A percentile compares a stretch with the other conserved stretches of the same genome.
Conservation (phyloP, 2,888 invertebrate genomes). For the Toxonevra muliebris region DNA sequence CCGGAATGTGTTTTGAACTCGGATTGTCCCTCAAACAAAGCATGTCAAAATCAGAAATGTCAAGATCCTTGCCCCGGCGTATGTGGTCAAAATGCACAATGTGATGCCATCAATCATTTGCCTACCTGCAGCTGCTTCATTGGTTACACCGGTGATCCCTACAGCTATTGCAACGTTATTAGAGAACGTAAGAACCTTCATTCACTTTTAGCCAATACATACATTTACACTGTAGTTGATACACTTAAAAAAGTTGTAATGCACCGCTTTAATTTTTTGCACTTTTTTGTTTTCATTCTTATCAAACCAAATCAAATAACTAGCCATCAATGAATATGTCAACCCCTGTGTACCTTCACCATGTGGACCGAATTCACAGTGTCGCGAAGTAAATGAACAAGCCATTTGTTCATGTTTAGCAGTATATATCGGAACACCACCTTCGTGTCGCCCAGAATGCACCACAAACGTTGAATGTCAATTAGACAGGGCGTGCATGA, state of each 20-base stretch:
- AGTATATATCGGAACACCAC: slow-evolving; percentile 73
- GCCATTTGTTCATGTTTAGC: slow-evolving; percentile 72
- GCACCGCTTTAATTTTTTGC: slow-evolving; percentile 35
- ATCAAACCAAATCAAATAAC: slow-evolving; percentile 10
- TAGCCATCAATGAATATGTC: slow-evolving; percentile 53
- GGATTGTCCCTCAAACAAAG: slow-evolving; percentile 75
- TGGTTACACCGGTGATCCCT: slow-evolving; percentile 75
- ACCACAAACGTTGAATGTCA: slow-evolving; percentile 71
- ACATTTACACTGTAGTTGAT: no score
- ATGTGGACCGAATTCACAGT: slow-evolving; percentile 79
- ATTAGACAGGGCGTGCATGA: slow-evolving; percentile 69
- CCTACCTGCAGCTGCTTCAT: slow-evolving; percentile 78
- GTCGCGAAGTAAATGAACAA: slow-evolving; percentile 70
- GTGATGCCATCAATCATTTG: slow-evolving; percentile 80
- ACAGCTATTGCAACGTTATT: slow-evolving; percentile 72
- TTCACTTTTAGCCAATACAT: no score
- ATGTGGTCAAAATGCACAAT: slow-evolving; percentile 79
- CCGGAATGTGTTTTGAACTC: slow-evolving; percentile 77
- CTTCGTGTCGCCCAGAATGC: slow-evolving; percentile 75
- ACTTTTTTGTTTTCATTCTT: slow-evolving; percentile 33
- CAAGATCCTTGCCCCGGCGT: slow-evolving; percentile 81
- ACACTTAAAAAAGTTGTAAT: slow-evolving; percentile 38
- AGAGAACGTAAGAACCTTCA: slow-evolving; percentile 59
- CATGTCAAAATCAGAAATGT: slow-evolving; percentile 77
- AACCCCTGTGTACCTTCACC: slow-evolving; percentile 81